These are phyloP conservation scores for Apocheima hispidaria DNA, from an alignment of 2,888 invertebrate genomes.

Conservation along the genomic window DNA sequence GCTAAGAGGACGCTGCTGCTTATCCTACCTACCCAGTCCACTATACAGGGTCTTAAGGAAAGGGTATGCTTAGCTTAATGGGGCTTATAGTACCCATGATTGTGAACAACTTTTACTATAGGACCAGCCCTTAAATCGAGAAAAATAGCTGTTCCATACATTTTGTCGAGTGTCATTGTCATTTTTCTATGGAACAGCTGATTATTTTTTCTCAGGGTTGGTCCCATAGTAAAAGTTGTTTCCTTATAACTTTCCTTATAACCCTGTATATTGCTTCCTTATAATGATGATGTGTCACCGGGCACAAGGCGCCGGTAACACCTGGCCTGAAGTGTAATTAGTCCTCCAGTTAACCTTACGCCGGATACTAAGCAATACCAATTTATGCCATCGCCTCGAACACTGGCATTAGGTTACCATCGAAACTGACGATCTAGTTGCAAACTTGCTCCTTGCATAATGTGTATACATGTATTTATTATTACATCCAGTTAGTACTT, in stretches of 20 bases:
- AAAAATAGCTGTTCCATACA: too few relatives aligned
- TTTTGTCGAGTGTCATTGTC: too few relatives aligned
- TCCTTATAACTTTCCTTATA: background rate
- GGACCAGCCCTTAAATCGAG: too few relatives aligned
- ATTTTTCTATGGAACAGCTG: too few relatives aligned
- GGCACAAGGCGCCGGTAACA: constrained; percentile 19
- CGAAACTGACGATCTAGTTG: background rate
- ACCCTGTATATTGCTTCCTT: background rate
- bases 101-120: too few relatives aligned
- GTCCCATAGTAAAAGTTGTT: background rate
- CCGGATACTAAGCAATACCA: constrained; percentile 13
- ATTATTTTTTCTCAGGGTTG: too few relatives aligned
- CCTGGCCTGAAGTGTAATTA: constrained; percentile 31
- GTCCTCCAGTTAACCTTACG: constrained; percentile 20
- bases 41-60: too few relatives aligned
- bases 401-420: constrained; percentile 9
- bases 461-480: background rate
- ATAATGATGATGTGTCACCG: constrained; percentile 8
- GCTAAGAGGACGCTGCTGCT: too few relatives aligned
- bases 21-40: too few relatives aligned
- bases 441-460: constrained; percentile 2
- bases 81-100: too few relatives aligned
- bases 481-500: background rate
- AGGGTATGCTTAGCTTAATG: too few relatives aligned
- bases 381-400: constrained; percentile 17